phyloP scores from a whole-genome alignment of 2,888 invertebrate genomes.

The Osmoderma eremita region DNA sequence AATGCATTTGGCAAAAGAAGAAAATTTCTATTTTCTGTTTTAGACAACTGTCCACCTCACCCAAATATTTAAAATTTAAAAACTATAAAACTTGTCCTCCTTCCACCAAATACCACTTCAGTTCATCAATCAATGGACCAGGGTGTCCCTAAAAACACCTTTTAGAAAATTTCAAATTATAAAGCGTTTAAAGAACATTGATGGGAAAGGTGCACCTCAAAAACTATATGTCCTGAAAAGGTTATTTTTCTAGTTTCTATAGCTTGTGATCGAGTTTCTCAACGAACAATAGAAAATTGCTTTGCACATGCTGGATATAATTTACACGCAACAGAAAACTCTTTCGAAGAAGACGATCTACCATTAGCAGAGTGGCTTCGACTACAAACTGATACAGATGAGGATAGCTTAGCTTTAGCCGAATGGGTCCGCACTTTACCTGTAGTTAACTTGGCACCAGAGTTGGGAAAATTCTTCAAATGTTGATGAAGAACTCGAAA shows the following conservation, averaged over 20 bases:
- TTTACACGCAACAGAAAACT: conserved; percentile 11
- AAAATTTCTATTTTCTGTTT: background rate
- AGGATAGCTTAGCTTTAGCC: conserved; percentile 22
- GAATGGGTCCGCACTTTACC: conserved; percentile 25
- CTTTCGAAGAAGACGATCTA: conserved; percentile 29
- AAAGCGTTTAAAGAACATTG: background rate
- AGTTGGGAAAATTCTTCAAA: conserved; percentile 19
- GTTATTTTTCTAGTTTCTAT: background rate
- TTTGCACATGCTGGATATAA: conserved; percentile 32
- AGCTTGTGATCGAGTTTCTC: background rate
- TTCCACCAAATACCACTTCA: background rate
- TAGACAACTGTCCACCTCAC: background rate
- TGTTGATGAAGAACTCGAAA: conserved; percentile 17
- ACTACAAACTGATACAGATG: conserved; percentile 22
- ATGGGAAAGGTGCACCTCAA: background rate
- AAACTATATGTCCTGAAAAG: background rate
- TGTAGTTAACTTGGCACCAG: conserved; percentile 16
- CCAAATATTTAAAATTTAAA: conserved; percentile 1
- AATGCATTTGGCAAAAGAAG: background rate
- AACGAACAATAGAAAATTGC: conserved; percentile 15
- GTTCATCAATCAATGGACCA: conserved; percentile 1
- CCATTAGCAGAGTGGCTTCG: conserved; percentile 25
- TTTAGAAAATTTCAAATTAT: conserved; percentile 1
- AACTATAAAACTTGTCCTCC: conserved; percentile 1
- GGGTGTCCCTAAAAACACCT: background rate